Evolutionary conservation across 2,888 invertebrate genomes (phyloP).

Genomic region (Dynastes grantii): DNA sequence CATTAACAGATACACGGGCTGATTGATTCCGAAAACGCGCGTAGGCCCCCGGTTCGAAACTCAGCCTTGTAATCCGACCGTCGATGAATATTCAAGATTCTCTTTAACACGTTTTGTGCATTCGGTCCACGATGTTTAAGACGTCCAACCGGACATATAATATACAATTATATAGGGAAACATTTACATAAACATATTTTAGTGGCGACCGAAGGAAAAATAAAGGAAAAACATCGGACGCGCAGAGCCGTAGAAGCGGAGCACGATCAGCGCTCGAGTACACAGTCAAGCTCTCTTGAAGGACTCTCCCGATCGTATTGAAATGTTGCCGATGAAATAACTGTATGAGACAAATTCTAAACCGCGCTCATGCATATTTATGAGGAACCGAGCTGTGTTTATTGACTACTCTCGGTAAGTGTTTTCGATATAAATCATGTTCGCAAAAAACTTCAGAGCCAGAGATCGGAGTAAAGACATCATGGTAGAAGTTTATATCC

Average conservation of each 20-base stretch:
- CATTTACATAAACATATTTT: slow-evolving; percentile 50
- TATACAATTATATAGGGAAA: slow-evolving; percentile 50
- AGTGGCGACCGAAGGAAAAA: slow-evolving; percentile 42
- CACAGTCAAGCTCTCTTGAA: background rate
- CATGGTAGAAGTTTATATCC: slow-evolving; percentile 26
- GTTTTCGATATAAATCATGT: slow-evolving; percentile 42
- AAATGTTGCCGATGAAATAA: slow-evolving; percentile 47
- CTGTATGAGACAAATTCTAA: slow-evolving; percentile 45
- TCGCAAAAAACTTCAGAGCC: slow-evolving; percentile 31
- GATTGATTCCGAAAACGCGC: slow-evolving; percentile 60
- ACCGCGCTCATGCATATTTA: slow-evolving; percentile 40
- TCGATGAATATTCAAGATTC: slow-evolving; percentile 62
- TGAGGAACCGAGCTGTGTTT: slow-evolving; percentile 39
- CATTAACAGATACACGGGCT: slow-evolving; percentile 69
- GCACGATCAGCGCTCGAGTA: slow-evolving; percentile 5
- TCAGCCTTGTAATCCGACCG: slow-evolving; percentile 56
- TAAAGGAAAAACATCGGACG: slow-evolving; percentile 44
- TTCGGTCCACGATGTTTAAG: slow-evolving; percentile 55
- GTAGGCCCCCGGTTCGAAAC: slow-evolving; percentile 56
- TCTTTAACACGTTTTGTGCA: slow-evolving; percentile 61
- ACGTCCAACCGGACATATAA: slow-evolving; percentile 48
- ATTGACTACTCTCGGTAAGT: slow-evolving; percentile 41
- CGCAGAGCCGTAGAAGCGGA: slow-evolving; percentile 19
- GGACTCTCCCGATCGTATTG: slow-evolving; percentile 30
- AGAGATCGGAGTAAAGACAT: slow-evolving; percentile 29